Percentiles rank a stretch among this genome's conserved stretches.
These are phyloP conservation scores for Parapristionchus giblindavisi DNA, from an alignment of 2,888 invertebrate species.

Conservation along the genomic window DNA sequence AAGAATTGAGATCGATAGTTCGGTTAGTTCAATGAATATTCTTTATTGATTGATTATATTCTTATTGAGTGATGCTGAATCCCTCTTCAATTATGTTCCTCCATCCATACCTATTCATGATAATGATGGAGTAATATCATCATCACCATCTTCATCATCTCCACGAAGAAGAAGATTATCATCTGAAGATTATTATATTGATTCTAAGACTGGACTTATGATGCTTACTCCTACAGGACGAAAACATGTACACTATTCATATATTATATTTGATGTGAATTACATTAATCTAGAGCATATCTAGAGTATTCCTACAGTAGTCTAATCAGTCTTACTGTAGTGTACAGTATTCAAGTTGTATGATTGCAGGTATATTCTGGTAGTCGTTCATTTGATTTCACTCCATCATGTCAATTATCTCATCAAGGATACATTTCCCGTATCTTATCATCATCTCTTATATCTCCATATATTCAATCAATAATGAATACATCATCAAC, in stretches of 20 bases:
- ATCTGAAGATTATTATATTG: slow-evolving; percentile 8
- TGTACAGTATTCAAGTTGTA: neutral
- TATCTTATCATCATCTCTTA: slow-evolving; percentile 12
- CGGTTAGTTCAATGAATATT: too few relatives aligned
- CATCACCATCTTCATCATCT: too few relatives aligned
- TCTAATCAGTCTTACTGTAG: neutral
- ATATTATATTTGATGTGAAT: too few relatives aligned
- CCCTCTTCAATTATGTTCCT: slow-evolving; percentile 8
- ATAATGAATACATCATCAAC: neutral
- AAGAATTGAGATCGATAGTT: slow-evolving; percentile 19
- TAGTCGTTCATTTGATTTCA: slow-evolving; percentile 30
- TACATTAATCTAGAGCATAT: too few relatives aligned
- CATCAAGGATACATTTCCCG: neutral
- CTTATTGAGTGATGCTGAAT: slow-evolving; percentile 12
- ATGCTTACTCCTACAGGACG: slow-evolving; percentile 32
- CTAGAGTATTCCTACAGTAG: too few relatives aligned
- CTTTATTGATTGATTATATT: neutral
- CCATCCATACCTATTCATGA: too few relatives aligned
- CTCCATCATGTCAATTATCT: neutral
- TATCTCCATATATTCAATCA: neutral
- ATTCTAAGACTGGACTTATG: slow-evolving; percentile 3
- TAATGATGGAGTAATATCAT: too few relatives aligned
- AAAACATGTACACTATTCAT: slow-evolving; percentile 26
- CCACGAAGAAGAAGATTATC: neutral
- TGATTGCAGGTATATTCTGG: slow-evolving; percentile 24